Evolutionary conservation across 1,140 invertebrate genomes (phyloP), one percentile per base, ranked within the genome.

Genomic region (Drosophila punjabiensis): DNA sequence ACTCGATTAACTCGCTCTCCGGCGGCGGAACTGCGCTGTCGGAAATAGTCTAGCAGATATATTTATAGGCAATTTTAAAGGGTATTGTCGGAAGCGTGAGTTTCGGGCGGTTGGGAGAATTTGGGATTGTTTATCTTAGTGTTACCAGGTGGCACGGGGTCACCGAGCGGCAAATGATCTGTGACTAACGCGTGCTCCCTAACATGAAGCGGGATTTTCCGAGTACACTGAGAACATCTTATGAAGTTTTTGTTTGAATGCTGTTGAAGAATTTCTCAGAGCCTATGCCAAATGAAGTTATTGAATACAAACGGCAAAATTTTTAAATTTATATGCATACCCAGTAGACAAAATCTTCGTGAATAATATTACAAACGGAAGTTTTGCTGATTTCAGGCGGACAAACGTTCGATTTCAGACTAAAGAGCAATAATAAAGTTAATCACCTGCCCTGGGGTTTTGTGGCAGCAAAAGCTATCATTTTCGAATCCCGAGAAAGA

Each of bases 71-170:
- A 20, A 52, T 53, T 73, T 11, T 8, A 45, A 39, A 32, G 43
- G 30, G 43, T 50, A 43, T 37, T 41, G 35, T 24, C 16, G 37
- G 55, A 74, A 74, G 70, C 70, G 68, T 37, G 55, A 74, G 67
- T 71, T 48, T 50, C 68, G 50, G 64, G 48, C 39, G 50, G 52
- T 70, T 60, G 70, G 30, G 32, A 24, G 14, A 74, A 43, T 43
- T 73, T 56, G 32, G 68, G 39, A 69, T 71, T 74, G 70, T 74
- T 74, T 74, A 74, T 74, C 37, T 60, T 52, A 45, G 68, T 69
- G 68, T 71, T 53, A 71, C 70, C 70, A 74, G 67, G 37, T 45
- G 37, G 28, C 56, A 13, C 9, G 11, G 56, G 63, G 30, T 18
- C n/a, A 33, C n/a, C 10, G 0, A 14, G n/a, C 5, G 52, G 59